Conservation (phyloP, 2,113 vertebrate species). For the Notiomystis cincta region DNA sequence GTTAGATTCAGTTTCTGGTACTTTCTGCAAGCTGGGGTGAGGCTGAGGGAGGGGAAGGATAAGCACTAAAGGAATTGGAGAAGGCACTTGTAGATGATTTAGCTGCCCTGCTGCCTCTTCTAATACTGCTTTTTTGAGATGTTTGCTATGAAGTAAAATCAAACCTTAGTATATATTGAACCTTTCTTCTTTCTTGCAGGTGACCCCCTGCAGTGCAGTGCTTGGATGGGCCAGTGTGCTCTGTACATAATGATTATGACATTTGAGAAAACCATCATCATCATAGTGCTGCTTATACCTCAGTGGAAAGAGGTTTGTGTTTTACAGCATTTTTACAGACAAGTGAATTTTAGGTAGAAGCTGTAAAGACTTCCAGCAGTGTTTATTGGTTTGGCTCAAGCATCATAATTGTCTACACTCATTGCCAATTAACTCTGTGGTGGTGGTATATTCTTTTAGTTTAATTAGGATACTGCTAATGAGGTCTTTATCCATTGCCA, state of each 20-base stretch:
- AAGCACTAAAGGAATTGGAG: not conserved
- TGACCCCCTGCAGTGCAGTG: slow-evolving; percentile 89
- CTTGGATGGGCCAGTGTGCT: slow-evolving; percentile 93
- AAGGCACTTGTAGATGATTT: not conserved
- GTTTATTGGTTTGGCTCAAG: not conserved
- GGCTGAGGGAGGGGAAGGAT: not conserved
- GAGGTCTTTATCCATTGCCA: not conserved
- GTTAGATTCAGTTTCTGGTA: not conserved
- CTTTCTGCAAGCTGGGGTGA: not conserved
- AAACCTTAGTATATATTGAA: not conserved
- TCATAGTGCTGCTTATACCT: slow-evolving; percentile 92
- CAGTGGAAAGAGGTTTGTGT: slow-evolving; percentile 93
- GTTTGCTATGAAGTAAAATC: not conserved
- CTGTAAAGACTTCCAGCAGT: not conserved
- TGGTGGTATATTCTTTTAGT: not conserved
- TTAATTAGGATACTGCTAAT: not conserved
- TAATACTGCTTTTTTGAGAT: not conserved
- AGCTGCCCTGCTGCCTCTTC: not conserved
- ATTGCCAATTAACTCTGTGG: not conserved
- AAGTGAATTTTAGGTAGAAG: not conserved
- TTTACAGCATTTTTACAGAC: not conserved
- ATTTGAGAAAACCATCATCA: slow-evolving; percentile 95
- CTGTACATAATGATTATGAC: slow-evolving; percentile 98
- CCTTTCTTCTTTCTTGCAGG: slow-evolving; percentile 70
- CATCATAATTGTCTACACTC: not conserved